Evolutionary conservation across 2,797 vertebrate species (phyloP).

Genomic region (Thaleichthys pacificus): DNA sequence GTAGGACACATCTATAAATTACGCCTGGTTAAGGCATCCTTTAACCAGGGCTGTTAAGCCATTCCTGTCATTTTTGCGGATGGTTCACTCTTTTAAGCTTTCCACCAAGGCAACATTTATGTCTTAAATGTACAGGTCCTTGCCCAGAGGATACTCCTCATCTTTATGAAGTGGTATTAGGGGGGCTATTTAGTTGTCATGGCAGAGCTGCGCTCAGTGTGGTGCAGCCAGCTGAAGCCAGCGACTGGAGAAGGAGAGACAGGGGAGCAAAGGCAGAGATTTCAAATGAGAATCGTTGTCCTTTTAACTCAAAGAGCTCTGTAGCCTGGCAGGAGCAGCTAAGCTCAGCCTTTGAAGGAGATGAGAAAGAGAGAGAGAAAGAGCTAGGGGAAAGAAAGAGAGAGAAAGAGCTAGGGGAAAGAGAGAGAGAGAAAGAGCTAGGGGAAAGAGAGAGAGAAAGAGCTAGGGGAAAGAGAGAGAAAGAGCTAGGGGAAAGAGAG

Average conservation of each 20-base stretch:
- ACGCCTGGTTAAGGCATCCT: conserved; percentile 72
- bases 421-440: too few species aligned
- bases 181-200: conserved; percentile 82
- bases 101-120: conserved; percentile 76
- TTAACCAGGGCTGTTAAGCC: conserved; percentile 70
- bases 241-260: conserved; percentile 65
- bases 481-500: too few species aligned
- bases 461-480: conserved; percentile 28
- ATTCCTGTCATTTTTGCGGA: conserved; percentile 74
- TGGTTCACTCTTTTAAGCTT: conserved; percentile 71
- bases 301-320: conserved; percentile 83
- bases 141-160: conserved; percentile 77
- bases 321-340: conserved; percentile 74
- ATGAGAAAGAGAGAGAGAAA: conserved; percentile 11
- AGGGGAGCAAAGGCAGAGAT: conserved; percentile 70
- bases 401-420: conserved; percentile 7
- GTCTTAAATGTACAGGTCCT: conserved; percentile 80
- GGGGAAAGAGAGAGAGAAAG: conserved; percentile 14
- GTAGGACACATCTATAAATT: conserved; percentile 71
- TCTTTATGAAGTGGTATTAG: conserved; percentile 82
- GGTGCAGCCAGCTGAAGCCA: conserved; percentile 73
- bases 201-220: conserved; percentile 72
- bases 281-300: conserved; percentile 78
- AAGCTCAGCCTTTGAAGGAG: conserved; percentile 72
- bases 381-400: conserved; percentile 54